These are phyloP conservation scores for Branchipolynoe longqiensis DNA, from an alignment of 2,888 invertebrate species.

Conservation along the genomic window DNA sequence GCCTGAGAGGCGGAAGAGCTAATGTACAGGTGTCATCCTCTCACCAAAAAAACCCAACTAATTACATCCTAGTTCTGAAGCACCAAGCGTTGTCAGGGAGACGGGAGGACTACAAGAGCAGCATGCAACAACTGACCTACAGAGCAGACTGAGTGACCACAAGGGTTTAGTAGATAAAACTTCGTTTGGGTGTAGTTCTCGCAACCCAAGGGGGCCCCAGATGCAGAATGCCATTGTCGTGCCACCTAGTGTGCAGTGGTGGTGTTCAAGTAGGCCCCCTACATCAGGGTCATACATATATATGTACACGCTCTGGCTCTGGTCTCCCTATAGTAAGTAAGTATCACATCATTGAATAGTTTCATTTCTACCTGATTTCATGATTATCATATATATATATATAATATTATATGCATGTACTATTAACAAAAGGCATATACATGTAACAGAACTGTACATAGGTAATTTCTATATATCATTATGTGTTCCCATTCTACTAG, in stretches of 20 bases:
- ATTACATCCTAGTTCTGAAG: slow-evolving; percentile 4
- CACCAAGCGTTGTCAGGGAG: slow-evolving; percentile 29
- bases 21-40: too few relatives aligned
- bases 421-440: slow-evolving; percentile 41
- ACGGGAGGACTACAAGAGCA: slow-evolving; percentile 8
- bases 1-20: too few relatives aligned
- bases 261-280: background rate
- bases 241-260: too few relatives aligned
- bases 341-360: slow-evolving; percentile 50
- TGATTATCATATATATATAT: slow-evolving; percentile 36
- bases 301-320: background rate
- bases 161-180: too few relatives aligned
- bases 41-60: too few relatives aligned
- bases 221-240: too few relatives aligned
- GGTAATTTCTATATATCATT: background rate
- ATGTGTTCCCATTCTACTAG: slow-evolving; percentile 8
- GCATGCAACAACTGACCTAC: slow-evolving; percentile 27
- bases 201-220: too few relatives aligned
- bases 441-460: slow-evolving; percentile 46
- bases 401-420: too few relatives aligned
- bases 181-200: too few relatives aligned
- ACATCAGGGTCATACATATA: background rate
- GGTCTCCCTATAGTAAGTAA: slow-evolving; percentile 4
- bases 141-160: too few relatives aligned
- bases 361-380: slow-evolving; percentile 43